These are phyloP conservation scores for Acholoe squamosa DNA, from an alignment of 2,888 invertebrate genomes.

Conservation along the genomic window DNA sequence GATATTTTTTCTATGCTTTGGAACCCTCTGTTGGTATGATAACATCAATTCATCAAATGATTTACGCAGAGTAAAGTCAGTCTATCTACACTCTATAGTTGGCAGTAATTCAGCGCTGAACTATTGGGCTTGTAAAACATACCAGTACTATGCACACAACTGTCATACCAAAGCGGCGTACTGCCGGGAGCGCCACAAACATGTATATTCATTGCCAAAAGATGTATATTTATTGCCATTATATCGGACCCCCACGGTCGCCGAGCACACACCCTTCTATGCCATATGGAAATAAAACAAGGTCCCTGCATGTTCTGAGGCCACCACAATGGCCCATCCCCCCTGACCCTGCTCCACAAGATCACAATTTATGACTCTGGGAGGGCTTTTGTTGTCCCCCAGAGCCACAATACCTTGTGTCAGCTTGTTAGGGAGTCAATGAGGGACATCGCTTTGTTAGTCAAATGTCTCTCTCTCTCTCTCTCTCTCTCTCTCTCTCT, in stretches of 20 bases:
- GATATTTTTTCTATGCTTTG: no score
- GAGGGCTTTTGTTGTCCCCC: neutral
- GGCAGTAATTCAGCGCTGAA: no score
- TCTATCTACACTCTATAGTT: no score
- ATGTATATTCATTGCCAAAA: neutral
- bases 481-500: no score
- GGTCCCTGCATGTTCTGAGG: neutral
- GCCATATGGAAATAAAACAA: neutral
- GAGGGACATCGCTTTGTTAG: neutral
- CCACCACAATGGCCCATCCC: neutral
- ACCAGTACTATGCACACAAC: no score
- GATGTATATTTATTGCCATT: constrained; percentile 5
- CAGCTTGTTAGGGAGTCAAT: neutral
- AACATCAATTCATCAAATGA: no score
- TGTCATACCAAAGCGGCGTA: no score
- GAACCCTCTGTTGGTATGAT: no score
- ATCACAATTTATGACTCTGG: neutral
- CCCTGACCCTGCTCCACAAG: neutral
- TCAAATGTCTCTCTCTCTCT: neutral
- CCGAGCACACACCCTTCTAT: neutral
- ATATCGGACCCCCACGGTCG: neutral
- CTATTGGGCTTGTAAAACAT: no score
- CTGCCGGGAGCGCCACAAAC: no score
- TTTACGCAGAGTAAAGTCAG: no score
- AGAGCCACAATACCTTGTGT: neutral